Evolutionary conservation across 2,113 vertebrate genomes (phyloP).

Genomic region (Erythrolamprus reginae): DNA sequence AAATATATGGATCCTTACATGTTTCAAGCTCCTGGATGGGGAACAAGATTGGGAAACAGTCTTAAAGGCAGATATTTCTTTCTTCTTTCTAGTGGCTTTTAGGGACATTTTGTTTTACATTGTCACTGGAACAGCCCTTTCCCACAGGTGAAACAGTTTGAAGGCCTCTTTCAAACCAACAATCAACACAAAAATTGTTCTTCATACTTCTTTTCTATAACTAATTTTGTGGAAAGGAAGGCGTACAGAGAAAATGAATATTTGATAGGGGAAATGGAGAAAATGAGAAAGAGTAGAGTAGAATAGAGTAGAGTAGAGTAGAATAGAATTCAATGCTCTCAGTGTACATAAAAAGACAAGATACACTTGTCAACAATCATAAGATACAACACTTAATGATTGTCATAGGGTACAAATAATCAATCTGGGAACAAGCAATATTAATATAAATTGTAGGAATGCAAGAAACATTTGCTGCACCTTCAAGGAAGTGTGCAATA

Average conservation of each 20-base stretch:
- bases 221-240: neutral
- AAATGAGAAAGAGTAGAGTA: neutral
- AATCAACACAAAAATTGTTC: neutral
- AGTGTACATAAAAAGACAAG: too few species aligned
- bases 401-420: too few species aligned
- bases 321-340: too few species aligned
- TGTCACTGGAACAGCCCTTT: conserved; percentile 22
- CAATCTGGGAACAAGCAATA: too few species aligned
- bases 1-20: conserved; percentile 2
- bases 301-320: too few species aligned
- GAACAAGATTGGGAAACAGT: neutral
- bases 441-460: too few species aligned
- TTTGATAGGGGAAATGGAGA: neutral
- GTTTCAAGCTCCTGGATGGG: neutral
- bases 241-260: neutral
- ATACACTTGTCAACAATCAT: too few species aligned
- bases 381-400: too few species aligned
- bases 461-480: too few species aligned
- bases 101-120: conserved; percentile 18
- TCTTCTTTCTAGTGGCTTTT: neutral
- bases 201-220: neutral
- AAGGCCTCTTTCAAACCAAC: conserved; percentile 3
- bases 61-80: neutral
- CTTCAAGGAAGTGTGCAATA: too few species aligned
- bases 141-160: neutral